Base-by-base conservation (phyloP, 2,113 vertebrate genomes). In the Piprites chloris region DNA sequence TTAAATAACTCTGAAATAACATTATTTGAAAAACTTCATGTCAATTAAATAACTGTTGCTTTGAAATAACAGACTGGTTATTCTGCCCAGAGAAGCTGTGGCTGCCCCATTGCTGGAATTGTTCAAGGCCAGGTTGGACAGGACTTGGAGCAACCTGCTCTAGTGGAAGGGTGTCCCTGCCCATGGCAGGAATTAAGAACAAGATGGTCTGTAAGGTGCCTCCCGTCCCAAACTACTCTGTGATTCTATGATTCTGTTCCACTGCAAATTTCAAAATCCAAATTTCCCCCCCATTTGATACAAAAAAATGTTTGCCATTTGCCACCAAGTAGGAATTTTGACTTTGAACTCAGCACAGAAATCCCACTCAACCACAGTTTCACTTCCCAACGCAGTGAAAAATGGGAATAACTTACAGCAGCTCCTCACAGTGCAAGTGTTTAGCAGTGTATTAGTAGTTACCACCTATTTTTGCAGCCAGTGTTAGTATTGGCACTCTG, bases 321-420 rank as follows among this genome's bases (percentile, higher is more conserved):
- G 50, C 35, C 42, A 27, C n/a, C 9, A 23, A 41, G n/a, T 14
- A 42, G 53, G 42, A 90, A 78, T 82, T 75, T 56, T 27, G 42
- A 71, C 26, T 52, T 55, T 19, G 23, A 35, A 32, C 9, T 0
- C n/a, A n/a, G n/a, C 32, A 32, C 24, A 53, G 21, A 49, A 42
- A 37, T 28, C 24, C 27, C 52, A 28, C 27, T n/a, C 14, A n/a
- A 6, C 12, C 12, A 22, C 1, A 0, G 55, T 5, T 42, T 49
- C 56, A 14, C 27, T 42, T n/a, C 49, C 56, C 44, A 75, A 39
- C 22, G 42, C 39, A 23, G n/a, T 6, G 44, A 84, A 22, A 69
- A 79, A 19, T 13, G 32, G 55, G 8, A 53, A 74, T 59, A 42
- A 16, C 27, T 30, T 19, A 30, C 1, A 32, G 67, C 32, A 74